Evolutionary conservation across 2,113 vertebrate genomes (phyloP).

Genomic region (Coptodon rendalli): DNA sequence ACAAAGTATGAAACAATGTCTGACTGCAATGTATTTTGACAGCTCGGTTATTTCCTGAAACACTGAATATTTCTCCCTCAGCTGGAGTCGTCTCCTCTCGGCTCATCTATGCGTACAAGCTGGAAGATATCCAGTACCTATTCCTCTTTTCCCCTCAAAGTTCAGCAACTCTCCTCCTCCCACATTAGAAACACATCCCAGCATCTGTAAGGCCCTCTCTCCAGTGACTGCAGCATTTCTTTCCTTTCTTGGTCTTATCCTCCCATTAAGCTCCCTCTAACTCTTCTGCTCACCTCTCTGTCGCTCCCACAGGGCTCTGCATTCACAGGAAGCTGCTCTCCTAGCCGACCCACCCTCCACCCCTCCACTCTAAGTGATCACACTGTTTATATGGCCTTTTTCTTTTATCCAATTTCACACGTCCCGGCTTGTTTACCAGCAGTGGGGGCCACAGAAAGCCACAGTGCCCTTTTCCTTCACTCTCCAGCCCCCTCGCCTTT

Average conservation of each 20-base stretch:
- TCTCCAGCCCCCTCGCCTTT: not conserved
- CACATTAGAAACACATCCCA: not conserved
- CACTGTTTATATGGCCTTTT: slow-evolving; percentile 35
- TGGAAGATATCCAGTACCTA: not conserved
- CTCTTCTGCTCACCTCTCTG: slow-evolving; percentile 1
- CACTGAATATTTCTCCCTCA: not conserved
- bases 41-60: not conserved
- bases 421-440: slow-evolving; percentile 44
- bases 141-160: not conserved
- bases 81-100: not conserved
- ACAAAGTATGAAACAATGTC: not conserved
- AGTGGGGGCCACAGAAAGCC: slow-evolving; percentile 20
- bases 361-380: slow-evolving; percentile 24
- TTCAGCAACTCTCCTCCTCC: not conserved
- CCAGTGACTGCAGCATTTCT: not conserved
- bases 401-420: slow-evolving; percentile 56
- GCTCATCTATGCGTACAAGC: rapidly evolving
- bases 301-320: slow-evolving; percentile 1
- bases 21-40: not conserved
- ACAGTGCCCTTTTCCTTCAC: slow-evolving; percentile 12
- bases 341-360: not conserved
- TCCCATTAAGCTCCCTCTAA: not conserved
- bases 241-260: not conserved
- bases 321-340: not conserved
- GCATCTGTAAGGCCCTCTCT: not conserved